Base-by-base conservation (phyloP, 2,888 invertebrate species). In the Hypolimnas misippus region DNA sequence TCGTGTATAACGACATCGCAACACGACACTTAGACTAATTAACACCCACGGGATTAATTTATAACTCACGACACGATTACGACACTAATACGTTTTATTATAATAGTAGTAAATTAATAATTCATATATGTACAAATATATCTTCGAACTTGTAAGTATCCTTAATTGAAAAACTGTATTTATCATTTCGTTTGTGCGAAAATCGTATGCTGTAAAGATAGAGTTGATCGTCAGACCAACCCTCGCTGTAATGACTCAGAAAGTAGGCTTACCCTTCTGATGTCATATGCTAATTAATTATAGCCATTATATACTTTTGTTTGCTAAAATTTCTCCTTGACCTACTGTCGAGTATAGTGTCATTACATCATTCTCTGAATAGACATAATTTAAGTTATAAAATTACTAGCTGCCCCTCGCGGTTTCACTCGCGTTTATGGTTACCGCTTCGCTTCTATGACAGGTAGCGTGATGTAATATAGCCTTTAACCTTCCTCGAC, bases 1-100 rank as follows among this genome's bases (percentile, higher is more conserved):
- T 81, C 74, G 70, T 83, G 80, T 84, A 79, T 86, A 83, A 87
- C 84, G 76, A 81, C 72, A 73, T 60, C 63, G 81, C 74, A 82
- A 82, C 85, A 83, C 81, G 84, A 85, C 76, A 85, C 82, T 82
- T 80, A 80, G 75, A 79, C 76, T 75, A 76, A 77, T 79, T 77
- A 73, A 70, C 70, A 69, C 68, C 68, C 69, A 60, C 53, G 53
- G 33, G 33, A 38, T 31, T 49, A 53, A n/a, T 21, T 33, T 14
- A 25, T 7, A 25, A 14, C 25, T 46, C 49, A 71, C 77, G 73
- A 77, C 58, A 72, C 75, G 74, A 69, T 33, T 12, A 63, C 72
- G 67, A 74, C 38, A 55, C 56, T 35, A 12, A 3, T 35, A 35
- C 12, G 3, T 35, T 35, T 35, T 35, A n/a, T 35, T 35, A n/a